Conservation (phyloP, 2,797 vertebrate species). For the Choloepus didactylus region DNA sequence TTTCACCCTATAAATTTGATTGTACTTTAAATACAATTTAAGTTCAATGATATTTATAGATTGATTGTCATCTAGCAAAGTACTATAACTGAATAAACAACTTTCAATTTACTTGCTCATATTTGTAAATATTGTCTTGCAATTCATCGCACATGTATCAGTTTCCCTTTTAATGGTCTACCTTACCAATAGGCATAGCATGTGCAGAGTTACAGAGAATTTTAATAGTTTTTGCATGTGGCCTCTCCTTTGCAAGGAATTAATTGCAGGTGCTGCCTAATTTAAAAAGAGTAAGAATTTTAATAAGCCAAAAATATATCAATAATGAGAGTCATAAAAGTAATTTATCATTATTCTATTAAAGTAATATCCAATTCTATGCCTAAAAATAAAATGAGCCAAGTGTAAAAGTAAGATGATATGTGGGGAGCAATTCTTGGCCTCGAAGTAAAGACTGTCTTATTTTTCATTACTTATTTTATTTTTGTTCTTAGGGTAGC, state of each 20-base stretch:
- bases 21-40: slow-evolving; percentile 30
- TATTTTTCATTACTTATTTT: no score
- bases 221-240: slow-evolving; percentile 66
- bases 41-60: slow-evolving; percentile 29
- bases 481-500: no score
- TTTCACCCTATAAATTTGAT: background rate
- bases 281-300: background rate
- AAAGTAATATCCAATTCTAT: background rate
- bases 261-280: slow-evolving; percentile 10
- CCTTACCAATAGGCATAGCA: slow-evolving; percentile 14
- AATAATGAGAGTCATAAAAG: background rate
- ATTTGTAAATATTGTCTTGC: slow-evolving; percentile 65
- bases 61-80: background rate
- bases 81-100: background rate
- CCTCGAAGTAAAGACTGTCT: no score
- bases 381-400: slow-evolving; percentile 2
- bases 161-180: slow-evolving; percentile 57
- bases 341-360: background rate
- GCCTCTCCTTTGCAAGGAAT: slow-evolving; percentile 38
- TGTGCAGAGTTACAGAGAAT: background rate
- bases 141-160: slow-evolving; percentile 38
- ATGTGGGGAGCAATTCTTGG: background rate
- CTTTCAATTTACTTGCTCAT: slow-evolving; percentile 55
- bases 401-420: slow-evolving; percentile 46
- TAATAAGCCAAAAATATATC: background rate